A percentile compares a stretch with the other conserved stretches of the same genome.
Conservation (phyloP, 2,113 vertebrate genomes). For the Trachemys scripta region DNA sequence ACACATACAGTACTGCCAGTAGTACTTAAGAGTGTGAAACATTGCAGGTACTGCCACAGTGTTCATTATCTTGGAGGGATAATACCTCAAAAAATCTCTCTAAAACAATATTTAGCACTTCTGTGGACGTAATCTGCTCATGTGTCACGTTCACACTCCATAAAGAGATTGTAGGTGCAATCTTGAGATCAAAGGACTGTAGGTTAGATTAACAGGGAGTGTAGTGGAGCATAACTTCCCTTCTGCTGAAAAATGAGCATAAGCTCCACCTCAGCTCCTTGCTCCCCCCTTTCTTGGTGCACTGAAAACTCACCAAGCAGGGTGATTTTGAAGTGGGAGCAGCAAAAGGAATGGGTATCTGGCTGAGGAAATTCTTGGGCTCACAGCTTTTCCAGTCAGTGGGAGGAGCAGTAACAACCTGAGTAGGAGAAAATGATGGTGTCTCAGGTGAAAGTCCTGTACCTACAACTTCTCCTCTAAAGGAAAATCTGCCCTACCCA, state of each 20-base stretch:
- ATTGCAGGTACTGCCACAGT: not conserved
- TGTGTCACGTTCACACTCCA: not conserved
- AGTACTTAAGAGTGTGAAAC: not conserved
- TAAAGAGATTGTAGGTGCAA: not conserved
- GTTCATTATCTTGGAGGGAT: not conserved
- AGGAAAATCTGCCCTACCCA: rapidly evolving
- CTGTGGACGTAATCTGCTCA: rapidly evolving
- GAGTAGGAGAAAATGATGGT: not conserved
- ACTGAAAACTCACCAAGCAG: not conserved
- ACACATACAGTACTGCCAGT: not conserved
- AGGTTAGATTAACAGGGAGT: not conserved
- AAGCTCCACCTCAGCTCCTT: not conserved
- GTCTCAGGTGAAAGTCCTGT: not conserved
- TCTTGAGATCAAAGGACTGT: not conserved
- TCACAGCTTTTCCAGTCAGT: not conserved
- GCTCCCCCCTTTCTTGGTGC: not conserved
- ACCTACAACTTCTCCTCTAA: rapidly evolving
- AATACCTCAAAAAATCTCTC: not conserved
- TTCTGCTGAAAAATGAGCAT: not conserved
- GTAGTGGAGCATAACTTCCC: not conserved
- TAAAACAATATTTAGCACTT: rapidly evolving
- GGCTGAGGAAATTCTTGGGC: not conserved
- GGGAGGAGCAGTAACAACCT: not conserved
- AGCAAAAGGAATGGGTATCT: not conserved
- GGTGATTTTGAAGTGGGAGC: not conserved